phyloP scores from a whole-genome alignment of 2,888 invertebrate genomes.

The Habrosyne pyritoides region DNA sequence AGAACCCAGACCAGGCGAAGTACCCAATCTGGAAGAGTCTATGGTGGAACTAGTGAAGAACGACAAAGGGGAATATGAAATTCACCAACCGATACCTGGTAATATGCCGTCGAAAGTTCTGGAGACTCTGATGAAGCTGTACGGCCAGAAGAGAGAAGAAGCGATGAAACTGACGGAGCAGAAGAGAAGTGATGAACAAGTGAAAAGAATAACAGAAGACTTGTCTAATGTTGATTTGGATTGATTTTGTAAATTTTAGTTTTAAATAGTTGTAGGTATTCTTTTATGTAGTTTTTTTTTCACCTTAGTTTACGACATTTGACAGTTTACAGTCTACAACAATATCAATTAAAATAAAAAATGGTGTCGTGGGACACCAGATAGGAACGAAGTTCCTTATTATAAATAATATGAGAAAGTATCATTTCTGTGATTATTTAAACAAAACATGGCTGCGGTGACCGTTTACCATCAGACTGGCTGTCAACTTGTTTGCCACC shows the following conservation, averaged over 20 bases:
- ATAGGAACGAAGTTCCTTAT: too few species aligned
- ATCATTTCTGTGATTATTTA: too few species aligned
- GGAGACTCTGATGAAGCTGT: constrained; percentile 55
- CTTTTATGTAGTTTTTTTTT: constrained; percentile 16
- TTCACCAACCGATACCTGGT: constrained; percentile 70
- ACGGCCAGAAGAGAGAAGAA: constrained; percentile 65
- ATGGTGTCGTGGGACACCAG: too few species aligned
- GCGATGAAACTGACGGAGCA: constrained; percentile 46
- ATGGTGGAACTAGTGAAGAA: constrained; percentile 70
- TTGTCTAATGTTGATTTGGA: constrained; percentile 83
- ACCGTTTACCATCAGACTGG: too few species aligned
- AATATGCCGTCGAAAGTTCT: constrained; percentile 65
- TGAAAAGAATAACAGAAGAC: constrained; percentile 82
- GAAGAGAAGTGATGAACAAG: constrained; percentile 59
- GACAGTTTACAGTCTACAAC: too few species aligned
- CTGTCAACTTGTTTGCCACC: too few species aligned
- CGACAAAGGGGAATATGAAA: constrained; percentile 68
- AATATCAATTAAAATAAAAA: too few species aligned
- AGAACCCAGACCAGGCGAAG: constrained; percentile 47
- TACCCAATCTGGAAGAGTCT: constrained; percentile 70
- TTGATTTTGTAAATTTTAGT: constrained; percentile 33
- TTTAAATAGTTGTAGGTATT: constrained; percentile 21
- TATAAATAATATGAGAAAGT: too few species aligned
- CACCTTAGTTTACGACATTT: too few species aligned
- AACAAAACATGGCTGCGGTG: too few species aligned